Base-by-base conservation (phyloP, 2,113 vertebrate genomes). In the Protomyctophum bolini region DNA sequence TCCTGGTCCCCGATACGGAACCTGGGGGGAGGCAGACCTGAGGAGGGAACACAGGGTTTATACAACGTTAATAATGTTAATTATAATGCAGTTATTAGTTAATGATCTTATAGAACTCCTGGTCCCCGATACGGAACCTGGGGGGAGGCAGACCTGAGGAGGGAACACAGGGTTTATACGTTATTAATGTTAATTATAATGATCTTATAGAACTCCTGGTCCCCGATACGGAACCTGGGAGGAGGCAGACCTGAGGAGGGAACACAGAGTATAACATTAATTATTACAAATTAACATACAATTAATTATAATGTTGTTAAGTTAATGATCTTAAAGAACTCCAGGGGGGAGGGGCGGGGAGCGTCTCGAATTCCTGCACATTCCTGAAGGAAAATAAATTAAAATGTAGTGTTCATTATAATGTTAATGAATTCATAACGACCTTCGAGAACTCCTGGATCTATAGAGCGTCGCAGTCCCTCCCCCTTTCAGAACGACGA, bases 1-100 rank as follows among this genome's bases (percentile, higher is more conserved):
- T 98, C 97, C 93, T 99, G 97, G 88, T 99, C 98, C 57, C 98
- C 98, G 74, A 99, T 99, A 75, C 95, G 95, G 90, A 98, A 98
- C 62, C 94, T 93, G 72, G 93, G 93, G 58, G 94, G 92, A 70
- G 82, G 92, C 82, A 94, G 69, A 66, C 94, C 97, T 98, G 86
- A 79, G 49, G 70, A 47, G 71, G n/a, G 46, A 55, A 21, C 21
- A 41, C 33, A 41, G 5, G 0, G 5, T 41, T n/a, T n/a, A n/a
- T n/a, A n/a, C n/a, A n/a, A n/a, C n/a, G n/a, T n/a, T n/a, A n/a
- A 41, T 41, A 41, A 6, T 2, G 2, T 41, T 41, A 41, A 41
- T 41, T 41, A 41, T 41, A 48, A 15, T 7, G 8, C 2, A n/a
- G n/a, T n/a, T 61, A n/a, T 14, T 45, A 12, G 62, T 72, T 50